Conservation (phyloP, 2,888 invertebrate genomes). For the Protonemura montana region DNA sequence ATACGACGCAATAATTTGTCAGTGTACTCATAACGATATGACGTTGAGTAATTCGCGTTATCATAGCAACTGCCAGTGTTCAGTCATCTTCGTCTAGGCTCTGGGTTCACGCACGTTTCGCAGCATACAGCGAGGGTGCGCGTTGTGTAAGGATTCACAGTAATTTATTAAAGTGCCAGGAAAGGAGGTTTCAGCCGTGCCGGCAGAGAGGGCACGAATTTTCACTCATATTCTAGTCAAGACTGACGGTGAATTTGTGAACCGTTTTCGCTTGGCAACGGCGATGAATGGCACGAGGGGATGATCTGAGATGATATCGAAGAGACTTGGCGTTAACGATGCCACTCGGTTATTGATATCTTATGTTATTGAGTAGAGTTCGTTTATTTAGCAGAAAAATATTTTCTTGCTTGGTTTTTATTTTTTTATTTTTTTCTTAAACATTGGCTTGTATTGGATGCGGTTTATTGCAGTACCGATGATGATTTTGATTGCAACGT, state of each 20-base stretch:
- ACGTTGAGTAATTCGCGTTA: background rate
- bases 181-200: background rate
- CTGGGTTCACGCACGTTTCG: background rate
- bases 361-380: no score
- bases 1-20: background rate
- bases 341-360: no score
- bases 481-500: no score
- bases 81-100: constrained; percentile 1
- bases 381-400: no score
- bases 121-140: background rate
- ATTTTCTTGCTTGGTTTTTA: no score
- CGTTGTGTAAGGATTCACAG: background rate
- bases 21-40: background rate
- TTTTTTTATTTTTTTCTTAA: no score
- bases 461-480: no score
- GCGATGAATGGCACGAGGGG: background rate
- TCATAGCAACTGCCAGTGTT: background rate
- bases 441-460: no score
- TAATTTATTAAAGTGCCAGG: background rate
- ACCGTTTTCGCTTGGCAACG: background rate
- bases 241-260: background rate
- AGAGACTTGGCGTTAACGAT: no score
- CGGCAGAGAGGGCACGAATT: background rate
- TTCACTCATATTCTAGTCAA: background rate
- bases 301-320: no score